Evolutionary conservation across 2,888 invertebrate species (phyloP).

Genomic region (Synanthedon tipuliformis): DNA sequence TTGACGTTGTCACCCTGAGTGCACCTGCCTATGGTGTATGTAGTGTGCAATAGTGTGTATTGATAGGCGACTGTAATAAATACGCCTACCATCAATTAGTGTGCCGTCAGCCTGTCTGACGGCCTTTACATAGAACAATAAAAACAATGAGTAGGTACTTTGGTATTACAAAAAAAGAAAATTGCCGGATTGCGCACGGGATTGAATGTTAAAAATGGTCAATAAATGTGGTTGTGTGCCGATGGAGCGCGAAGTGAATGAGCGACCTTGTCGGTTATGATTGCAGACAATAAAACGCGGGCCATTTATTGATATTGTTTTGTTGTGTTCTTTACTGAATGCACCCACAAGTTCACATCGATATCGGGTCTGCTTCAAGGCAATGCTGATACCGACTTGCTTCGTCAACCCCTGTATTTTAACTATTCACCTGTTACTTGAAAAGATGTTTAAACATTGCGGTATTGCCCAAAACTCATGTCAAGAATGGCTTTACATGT

Average conservation of each 20-base stretch:
- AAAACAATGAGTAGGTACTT: neutral
- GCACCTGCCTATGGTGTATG: too few relatives aligned
- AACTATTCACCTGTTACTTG: too few relatives aligned
- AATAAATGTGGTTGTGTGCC: neutral
- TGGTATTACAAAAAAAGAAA: neutral
- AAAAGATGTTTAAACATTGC: too few relatives aligned
- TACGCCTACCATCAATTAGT: neutral
- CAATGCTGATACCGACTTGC: too few relatives aligned
- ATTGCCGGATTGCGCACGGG: neutral
- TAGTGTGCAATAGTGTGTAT: too few relatives aligned
- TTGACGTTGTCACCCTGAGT: too few relatives aligned
- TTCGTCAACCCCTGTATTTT: too few relatives aligned
- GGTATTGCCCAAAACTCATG: too few relatives aligned
- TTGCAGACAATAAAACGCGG: slow-evolving; percentile 1
- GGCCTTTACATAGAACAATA: neutral
- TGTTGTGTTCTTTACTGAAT: neutral
- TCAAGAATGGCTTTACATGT: too few relatives aligned
- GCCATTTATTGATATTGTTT: slow-evolving; percentile 2
- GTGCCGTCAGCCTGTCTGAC: neutral
- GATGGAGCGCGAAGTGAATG: slow-evolving; percentile 4
- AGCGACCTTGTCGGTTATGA: slow-evolving; percentile 3
- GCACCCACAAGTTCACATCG: neutral
- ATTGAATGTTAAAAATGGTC: too few relatives aligned
- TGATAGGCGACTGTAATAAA: neutral
- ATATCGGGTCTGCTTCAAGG: too few relatives aligned